Evolutionary conservation across 2,888 invertebrate genomes (phyloP), one percentile per base, ranked within the genome.

Genomic region (Empis livida): DNA sequence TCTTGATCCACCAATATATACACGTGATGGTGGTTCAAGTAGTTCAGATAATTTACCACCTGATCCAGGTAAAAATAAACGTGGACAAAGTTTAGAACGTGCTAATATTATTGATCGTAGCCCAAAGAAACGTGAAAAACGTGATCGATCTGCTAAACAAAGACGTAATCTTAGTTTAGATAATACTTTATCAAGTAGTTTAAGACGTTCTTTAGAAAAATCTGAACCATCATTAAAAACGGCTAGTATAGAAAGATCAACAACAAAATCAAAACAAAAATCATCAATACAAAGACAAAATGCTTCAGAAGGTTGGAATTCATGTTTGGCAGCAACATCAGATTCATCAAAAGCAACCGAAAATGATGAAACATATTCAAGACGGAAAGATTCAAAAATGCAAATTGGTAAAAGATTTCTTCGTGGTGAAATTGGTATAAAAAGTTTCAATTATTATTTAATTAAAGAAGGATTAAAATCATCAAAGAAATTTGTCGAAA

Each of bases 401-500:
- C 68, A 68, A 49, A 67, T 69, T 47, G 69, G 69, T 0, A 60
- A 67, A 14, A 62, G 67, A 8, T 63, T 70, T 31, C 54, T 70
- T 1, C 63, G 63, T 32, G 69, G 69, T 1, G 69, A 70, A 55
- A 70, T 70, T 23, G 69, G 69, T 47, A 70, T 70, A 10, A 68
- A 68, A 52, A 70, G 69, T 57, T 70, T 70, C 51, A 70, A 70
- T 48, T 70, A 70, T 51, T 70, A 70, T 54, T 55, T 70, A 17
- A 56, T 70, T 0, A 69, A 70, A 49, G 69, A 70, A 54, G 68
- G 69, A 5, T 50, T 70, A 8, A 68, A 67, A 50, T 65, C 65
- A 42, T 62, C 65, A 0, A 68, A 67, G 46, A 68, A 67, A 49
- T 57, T 62, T 49, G 59, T 61, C 1, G 63, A 64, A 23, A 67